A percentile compares a stretch with the other conserved stretches of the same genome.
These are phyloP conservation scores for Stegodyphus dumicola DNA, from an alignment of 1,140 invertebrate species.

Conservation along the genomic window DNA sequence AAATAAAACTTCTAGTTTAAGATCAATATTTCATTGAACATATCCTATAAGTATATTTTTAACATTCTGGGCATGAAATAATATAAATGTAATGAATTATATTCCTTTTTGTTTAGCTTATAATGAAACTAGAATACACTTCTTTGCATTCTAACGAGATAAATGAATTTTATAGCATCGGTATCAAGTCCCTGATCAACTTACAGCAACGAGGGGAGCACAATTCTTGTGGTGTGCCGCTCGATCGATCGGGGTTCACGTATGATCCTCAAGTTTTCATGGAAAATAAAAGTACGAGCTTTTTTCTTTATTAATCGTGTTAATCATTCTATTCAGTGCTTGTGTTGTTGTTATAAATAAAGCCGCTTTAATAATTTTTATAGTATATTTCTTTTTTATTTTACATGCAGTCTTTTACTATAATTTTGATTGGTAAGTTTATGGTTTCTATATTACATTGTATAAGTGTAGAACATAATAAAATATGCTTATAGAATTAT, in stretches of 20 bases:
- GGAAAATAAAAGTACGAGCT: constrained; percentile 80
- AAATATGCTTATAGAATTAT: too few species aligned
- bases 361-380: constrained; percentile 4
- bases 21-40: too few species aligned
- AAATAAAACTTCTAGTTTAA: too few species aligned
- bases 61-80: background rate
- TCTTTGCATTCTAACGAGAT: background rate
- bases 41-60: too few species aligned
- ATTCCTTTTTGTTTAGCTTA: background rate
- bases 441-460: too few species aligned
- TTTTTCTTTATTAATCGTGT: too few species aligned
- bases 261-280: constrained; percentile 80
- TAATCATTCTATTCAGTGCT: background rate
- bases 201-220: constrained; percentile 87
- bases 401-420: constrained; percentile 80
- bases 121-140: too few species aligned
- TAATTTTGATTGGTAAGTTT: constrained; percentile 77
- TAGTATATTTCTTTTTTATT: constrained; percentile 62
- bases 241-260: constrained; percentile 79
- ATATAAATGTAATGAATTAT: background rate
- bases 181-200: constrained; percentile 86
- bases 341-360: background rate
- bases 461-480: too few species aligned
- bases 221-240: constrained; percentile 78
- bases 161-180: constrained; percentile 72